Conservation (phyloP, 2,113 vertebrate genomes). For the Brachyistius frenatus region DNA sequence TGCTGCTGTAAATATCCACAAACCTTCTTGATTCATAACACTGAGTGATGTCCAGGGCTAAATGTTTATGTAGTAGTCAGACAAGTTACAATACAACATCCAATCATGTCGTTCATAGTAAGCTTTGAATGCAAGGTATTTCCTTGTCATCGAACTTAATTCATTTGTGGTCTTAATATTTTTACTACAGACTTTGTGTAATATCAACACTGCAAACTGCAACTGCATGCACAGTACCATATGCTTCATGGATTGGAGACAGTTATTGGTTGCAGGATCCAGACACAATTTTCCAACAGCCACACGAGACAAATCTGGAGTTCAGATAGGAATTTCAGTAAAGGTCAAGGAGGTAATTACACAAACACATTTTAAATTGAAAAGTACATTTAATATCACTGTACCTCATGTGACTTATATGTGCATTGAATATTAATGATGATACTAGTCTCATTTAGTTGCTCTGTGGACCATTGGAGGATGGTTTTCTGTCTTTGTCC, state of each 20-base stretch:
- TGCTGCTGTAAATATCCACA: too few relatives aligned
- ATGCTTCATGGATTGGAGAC: too few relatives aligned
- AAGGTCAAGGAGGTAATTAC: constrained; percentile 33
- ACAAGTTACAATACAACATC: too few relatives aligned
- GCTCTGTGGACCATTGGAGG: background rate
- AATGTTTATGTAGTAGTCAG: too few relatives aligned
- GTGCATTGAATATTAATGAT: constrained; percentile 31
- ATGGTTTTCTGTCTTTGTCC: background rate
- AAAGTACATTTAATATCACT: constrained; percentile 33
- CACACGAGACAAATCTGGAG: background rate
- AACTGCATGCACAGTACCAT: too few relatives aligned
- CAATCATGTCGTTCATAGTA: too few relatives aligned
- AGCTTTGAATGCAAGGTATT: too few relatives aligned
- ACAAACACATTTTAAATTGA: constrained; percentile 35
- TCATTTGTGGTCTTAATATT: too few relatives aligned
- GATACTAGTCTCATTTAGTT: background rate
- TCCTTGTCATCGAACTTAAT: too few relatives aligned
- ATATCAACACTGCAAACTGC: too few relatives aligned
- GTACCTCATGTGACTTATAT: constrained; percentile 11
- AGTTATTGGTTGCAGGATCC: background rate
- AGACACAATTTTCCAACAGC: background rate
- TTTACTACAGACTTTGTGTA: too few relatives aligned
- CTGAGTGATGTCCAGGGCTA: too few relatives aligned
- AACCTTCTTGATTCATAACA: background rate
- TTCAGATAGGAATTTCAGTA: background rate